These are phyloP conservation scores for Hedychridium roseum DNA, from an alignment of 2,888 invertebrate genomes.

Conservation along the genomic window DNA sequence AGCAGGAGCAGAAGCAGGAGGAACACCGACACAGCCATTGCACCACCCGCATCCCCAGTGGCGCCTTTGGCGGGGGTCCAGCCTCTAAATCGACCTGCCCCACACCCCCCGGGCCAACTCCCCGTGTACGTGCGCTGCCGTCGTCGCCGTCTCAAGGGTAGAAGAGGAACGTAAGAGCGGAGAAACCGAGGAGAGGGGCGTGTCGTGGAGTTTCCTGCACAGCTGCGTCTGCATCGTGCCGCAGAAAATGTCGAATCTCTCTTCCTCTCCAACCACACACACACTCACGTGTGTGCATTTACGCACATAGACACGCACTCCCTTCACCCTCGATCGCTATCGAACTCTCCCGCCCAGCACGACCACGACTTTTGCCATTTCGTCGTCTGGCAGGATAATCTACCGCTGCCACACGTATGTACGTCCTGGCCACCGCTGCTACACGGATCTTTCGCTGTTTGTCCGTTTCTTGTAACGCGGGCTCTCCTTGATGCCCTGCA, in stretches of 20 bases:
- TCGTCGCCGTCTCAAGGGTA: slow-evolving; percentile 28
- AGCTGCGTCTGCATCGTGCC: slow-evolving; percentile 37
- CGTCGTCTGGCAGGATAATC: slow-evolving; percentile 55
- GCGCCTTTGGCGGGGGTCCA: slow-evolving; percentile 24
- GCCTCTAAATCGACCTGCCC: slow-evolving; percentile 37
- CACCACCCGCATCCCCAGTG: slow-evolving; percentile 1
- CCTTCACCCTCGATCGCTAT: slow-evolving; percentile 22
- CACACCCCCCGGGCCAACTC: slow-evolving; percentile 17
- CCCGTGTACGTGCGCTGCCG: slow-evolving; percentile 23
- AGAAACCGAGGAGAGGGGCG: slow-evolving; percentile 28
- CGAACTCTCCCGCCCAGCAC: slow-evolving; percentile 26
- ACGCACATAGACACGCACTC: too few species aligned
- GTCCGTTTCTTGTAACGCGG: too few species aligned
- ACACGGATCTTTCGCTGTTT: too few species aligned
- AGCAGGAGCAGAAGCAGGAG: not conserved
- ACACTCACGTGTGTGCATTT: slow-evolving; percentile 10
- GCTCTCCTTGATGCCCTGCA: too few species aligned
- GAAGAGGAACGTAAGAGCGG: slow-evolving; percentile 16
- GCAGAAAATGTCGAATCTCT: slow-evolving; percentile 26
- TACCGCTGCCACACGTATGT: slow-evolving; percentile 35
- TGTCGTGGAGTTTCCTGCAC: slow-evolving; percentile 39
- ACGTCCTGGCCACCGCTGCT: slow-evolving; percentile 23
- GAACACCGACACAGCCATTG: slow-evolving; percentile 16
- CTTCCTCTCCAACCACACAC: slow-evolving; percentile 28
- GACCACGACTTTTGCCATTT: slow-evolving; percentile 54